Base-by-base conservation (phyloP, 2,888 invertebrate genomes). In the Hipparchia semele region DNA sequence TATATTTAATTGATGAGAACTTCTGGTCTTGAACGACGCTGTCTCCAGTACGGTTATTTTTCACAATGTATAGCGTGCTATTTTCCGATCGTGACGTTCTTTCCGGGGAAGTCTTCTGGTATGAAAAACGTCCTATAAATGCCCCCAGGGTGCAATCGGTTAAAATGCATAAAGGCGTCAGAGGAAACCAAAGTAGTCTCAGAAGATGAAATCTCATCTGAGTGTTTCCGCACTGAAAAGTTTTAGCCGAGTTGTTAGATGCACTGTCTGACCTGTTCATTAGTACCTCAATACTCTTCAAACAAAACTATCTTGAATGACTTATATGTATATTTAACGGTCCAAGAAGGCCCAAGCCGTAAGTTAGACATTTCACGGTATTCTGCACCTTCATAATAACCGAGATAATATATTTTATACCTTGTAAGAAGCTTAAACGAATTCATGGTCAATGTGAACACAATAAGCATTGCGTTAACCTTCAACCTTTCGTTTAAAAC, bases 161-260 rank as follows among this genome's bases (percentile, higher is more conserved):
- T 2, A 1, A 39, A 39, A 39, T 39, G 5, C 39, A 39, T 39
- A 5, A 39, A 39, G 39, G 39, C 39, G 39, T 7, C 8, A 49
- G 49, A 49, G 49, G 5, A 4, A 6, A 46, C 46, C 8, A 49
- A 49, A 46, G 4, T 8, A 45, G 39, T 60, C 33, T 60, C 2
- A 53, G 49, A 23, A 64, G 51, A 33, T 53, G 65, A 53, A 65
- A 65, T 65, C 23, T n/a, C 51, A 65, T 65, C 53, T 65, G 39
- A 7, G 33, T 65, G 6, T 51, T 65, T 65, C 53, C 53, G 65
- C 65, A 65, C 65, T 53, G 53, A 65, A 65, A 65, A 65, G 23
- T 64, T 64, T 10, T 9, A 51, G 64, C 2, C 64, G 9, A 53
- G 64, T 23, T 56, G 6, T 3, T 53, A 33, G 53, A 12, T 7